Base-by-base conservation (phyloP, 2,888 invertebrate genomes). In the Drosophila meridionalis region DNA sequence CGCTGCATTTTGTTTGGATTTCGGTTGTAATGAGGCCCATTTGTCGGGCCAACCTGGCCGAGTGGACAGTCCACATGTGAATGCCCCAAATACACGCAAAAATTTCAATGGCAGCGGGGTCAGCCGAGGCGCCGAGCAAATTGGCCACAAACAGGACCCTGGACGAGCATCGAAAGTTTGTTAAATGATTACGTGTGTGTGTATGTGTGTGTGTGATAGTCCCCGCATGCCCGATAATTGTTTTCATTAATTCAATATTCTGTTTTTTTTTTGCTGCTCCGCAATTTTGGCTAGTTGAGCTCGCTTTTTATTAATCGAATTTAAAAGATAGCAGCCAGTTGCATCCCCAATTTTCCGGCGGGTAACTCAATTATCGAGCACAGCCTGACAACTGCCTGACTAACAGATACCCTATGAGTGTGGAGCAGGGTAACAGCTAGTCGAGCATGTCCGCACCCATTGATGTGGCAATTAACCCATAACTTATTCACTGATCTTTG, bases 1-100 rank as follows among this genome's bases (percentile, higher is more conserved):
- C 42, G 47, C 32, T 74, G 59, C 74, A 63, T 14, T 52, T 63
- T 30, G 20, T n/a, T 34, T 45, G 9, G 34, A 57, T 57, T 53
- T 61, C 40, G 28, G 34, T 26, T 34, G 56, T 61, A 64, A 65
- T 60, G 47, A 48, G 63, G 38, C 14, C 30, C 63, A 63, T 60
- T 59, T 71, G n/a, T 38, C 40, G 36, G 40, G 3, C 40, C 50
- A 34, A 32, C 8, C 40, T 57, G 36, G 6, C 38, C 40, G 30
- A 30, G 28, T 58, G n/a, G 36, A 47, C n/a, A 47, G 42, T 11
- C 36, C 58, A 11, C 28, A 43, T 43, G 57, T 20, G 42, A 32
- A 11, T 32, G 42, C 26, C 28, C 34, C n/a, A 12, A 7, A 36
- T 11, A n/a, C 4, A n/a, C 9, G 28, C 45, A 26, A 2, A n/a